Evolutionary conservation across 2,888 invertebrate genomes (phyloP).

Genomic region (Limenitis camilla): DNA sequence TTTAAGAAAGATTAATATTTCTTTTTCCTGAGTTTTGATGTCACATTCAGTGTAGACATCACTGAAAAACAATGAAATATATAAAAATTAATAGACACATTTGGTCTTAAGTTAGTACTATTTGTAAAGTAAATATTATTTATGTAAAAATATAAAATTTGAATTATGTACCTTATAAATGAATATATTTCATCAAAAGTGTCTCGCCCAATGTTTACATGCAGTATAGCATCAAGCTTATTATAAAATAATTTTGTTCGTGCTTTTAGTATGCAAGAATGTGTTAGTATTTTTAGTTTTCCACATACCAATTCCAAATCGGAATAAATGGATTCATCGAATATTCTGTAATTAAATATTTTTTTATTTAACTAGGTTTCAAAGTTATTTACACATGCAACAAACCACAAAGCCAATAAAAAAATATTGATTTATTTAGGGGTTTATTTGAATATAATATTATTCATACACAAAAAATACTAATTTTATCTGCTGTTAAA

Average conservation of each 20-base stretch:
- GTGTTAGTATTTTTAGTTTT: conserved; percentile 73
- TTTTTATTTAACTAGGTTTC: background rate
- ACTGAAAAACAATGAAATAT: no score
- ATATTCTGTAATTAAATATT: conserved; percentile 68
- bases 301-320: conserved; percentile 76
- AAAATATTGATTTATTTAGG: background rate
- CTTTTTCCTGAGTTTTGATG: conserved; percentile 63
- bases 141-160: no score
- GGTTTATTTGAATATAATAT: no score
- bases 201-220: conserved; percentile 65
- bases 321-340: conserved; percentile 75
- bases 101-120: background rate
- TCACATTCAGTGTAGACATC: conserved; percentile 69
- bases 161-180: conserved; percentile 71
- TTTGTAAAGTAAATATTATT: background rate
- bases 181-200: conserved; percentile 71
- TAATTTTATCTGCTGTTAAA: no score
- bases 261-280: conserved; percentile 75
- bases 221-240: conserved; percentile 69
- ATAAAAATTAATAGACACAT: no score
- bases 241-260: conserved; percentile 75
- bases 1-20: conserved; percentile 60
- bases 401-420: background rate
- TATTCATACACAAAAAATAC: no score
- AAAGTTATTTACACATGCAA: background rate